These are phyloP conservation scores for Hystrix cristata DNA, from an alignment of 2,113 vertebrate genomes.

Conservation along the genomic window DNA sequence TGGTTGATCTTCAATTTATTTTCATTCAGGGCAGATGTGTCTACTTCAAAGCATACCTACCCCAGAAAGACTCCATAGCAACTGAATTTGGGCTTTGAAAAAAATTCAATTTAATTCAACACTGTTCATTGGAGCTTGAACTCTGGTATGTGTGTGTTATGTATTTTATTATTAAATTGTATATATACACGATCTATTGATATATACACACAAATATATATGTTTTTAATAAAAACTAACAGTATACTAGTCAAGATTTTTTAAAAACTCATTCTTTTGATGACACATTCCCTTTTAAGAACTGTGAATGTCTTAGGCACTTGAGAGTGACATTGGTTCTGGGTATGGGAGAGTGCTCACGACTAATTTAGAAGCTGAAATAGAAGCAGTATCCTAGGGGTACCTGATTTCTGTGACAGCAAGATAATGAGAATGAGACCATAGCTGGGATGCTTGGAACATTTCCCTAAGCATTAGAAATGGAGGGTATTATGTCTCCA, in stretches of 20 bases:
- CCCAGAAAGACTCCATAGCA: not conserved
- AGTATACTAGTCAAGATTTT: not conserved
- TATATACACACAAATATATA: not conserved
- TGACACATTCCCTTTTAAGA: not conserved
- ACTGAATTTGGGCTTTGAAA: conserved; percentile 21
- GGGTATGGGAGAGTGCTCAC: rapidly evolving
- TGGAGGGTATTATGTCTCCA: not conserved
- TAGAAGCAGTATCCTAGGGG: not conserved
- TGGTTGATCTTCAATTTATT: conserved; percentile 27
- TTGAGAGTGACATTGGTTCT: not conserved
- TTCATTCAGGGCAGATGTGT: not conserved
- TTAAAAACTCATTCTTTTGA: not conserved
- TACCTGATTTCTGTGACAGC: not conserved
- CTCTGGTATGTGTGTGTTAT: not conserved
- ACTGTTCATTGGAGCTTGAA: not conserved
- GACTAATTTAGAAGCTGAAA: not conserved
- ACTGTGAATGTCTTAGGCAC: not conserved
- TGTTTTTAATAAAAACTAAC: not conserved
- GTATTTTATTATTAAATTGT: not conserved
- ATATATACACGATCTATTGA: not conserved
- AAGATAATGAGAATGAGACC: not conserved
- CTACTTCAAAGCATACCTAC: conserved; percentile 15
- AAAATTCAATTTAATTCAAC: not conserved
- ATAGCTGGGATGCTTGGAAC: no score
- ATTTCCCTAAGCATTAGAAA: not conserved